Conservation (phyloP, 2,113 vertebrate genomes). For the Talpa occidentalis region DNA sequence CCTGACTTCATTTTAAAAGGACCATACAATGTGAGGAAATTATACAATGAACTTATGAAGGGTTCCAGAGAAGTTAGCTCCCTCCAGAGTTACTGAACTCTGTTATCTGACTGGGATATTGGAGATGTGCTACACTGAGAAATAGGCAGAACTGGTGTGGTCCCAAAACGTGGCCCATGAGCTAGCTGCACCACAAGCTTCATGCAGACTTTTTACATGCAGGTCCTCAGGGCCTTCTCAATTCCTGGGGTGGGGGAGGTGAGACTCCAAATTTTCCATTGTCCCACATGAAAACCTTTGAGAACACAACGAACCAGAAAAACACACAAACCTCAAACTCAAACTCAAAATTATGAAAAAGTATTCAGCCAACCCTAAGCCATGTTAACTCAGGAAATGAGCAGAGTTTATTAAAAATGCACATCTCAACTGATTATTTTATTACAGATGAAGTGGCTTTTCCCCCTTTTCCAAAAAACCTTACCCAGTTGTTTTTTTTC, state of each 20-base stretch:
- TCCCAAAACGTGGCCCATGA: not conserved
- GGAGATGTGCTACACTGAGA: not conserved
- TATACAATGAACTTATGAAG: not conserved
- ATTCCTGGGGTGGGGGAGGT: not conserved
- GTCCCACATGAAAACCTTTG: not conserved
- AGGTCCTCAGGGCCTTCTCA: not conserved
- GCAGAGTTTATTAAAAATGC: not conserved
- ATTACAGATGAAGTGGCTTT: conserved; percentile 4
- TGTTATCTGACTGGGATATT: not conserved
- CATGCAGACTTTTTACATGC: not conserved
- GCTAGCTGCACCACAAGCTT: not conserved
- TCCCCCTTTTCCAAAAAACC: conserved; percentile 46
- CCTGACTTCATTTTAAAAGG: conserved; percentile 18
- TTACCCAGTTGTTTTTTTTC: conserved; percentile 98
- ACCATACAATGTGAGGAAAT: not conserved
- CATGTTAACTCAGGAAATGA: not conserved
- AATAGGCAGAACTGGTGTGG: not conserved
- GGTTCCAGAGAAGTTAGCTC: not conserved
- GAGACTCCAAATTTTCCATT: not conserved
- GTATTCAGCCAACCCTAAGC: not conserved
- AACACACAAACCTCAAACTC: not conserved
- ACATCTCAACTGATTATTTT: conserved; percentile 33
- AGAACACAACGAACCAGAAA: not conserved
- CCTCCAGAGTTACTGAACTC: not conserved
- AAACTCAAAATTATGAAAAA: not conserved